A percentile compares a stretch with the other conserved stretches of the same genome.
These are phyloP conservation scores for Chaitophorus viminalis DNA, from an alignment of 2,888 invertebrate genomes.

Conservation along the genomic window DNA sequence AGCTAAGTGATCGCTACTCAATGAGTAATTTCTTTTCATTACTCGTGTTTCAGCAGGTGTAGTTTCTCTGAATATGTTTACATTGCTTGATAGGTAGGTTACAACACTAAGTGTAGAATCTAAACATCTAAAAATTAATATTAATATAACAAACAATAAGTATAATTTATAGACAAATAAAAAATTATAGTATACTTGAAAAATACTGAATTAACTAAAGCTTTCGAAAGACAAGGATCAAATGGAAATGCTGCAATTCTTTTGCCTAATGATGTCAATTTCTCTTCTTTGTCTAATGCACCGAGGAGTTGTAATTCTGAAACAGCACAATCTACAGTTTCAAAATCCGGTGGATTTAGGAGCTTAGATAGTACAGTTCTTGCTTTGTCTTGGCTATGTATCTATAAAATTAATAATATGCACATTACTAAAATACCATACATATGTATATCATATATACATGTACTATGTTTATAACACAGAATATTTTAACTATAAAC, in stretches of 20 bases:
- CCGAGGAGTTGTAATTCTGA: constrained; percentile 72
- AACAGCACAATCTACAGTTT: constrained; percentile 72
- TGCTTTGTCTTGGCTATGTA: constrained; percentile 68
- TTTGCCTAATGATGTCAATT: constrained; percentile 74
- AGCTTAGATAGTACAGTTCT: constrained; percentile 73
- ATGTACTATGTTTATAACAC: not conserved
- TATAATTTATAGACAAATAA: constrained; percentile 1
- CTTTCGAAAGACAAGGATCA: constrained; percentile 73
- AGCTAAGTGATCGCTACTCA: constrained; percentile 75
- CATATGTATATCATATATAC: not conserved
- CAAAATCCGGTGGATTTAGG: constrained; percentile 73
- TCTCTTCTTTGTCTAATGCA: constrained; percentile 72
- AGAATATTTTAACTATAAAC: too few species aligned
- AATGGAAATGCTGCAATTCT: constrained; percentile 71
- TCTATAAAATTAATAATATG: constrained; percentile 38
- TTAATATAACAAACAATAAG: not conserved
- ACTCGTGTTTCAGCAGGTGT: constrained; percentile 70
- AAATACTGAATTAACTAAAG: constrained; percentile 72
- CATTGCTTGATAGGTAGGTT: constrained; percentile 69
- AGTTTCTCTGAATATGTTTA: constrained; percentile 71
- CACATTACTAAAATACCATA: not conserved
- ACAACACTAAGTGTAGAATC: constrained; percentile 70
- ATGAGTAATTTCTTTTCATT: constrained; percentile 70
- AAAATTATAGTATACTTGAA: constrained; percentile 67
- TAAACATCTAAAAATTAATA: constrained; percentile 68